Conservation (phyloP, 2,888 invertebrate species). For the Frankliniella fusca region DNA sequence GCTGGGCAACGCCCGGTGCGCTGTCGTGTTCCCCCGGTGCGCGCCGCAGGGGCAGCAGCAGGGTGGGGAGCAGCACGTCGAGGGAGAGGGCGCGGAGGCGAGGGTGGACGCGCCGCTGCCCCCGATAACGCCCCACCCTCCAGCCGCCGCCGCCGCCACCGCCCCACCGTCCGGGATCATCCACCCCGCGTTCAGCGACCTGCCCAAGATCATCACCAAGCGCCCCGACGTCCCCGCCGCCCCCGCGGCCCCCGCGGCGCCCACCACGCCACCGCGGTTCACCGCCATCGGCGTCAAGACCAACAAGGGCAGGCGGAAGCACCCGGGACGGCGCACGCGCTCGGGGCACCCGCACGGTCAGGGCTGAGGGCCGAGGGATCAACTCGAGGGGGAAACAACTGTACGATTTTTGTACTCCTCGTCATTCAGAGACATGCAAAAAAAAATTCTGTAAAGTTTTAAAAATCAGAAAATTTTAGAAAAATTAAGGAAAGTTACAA, state of each 20-base stretch:
- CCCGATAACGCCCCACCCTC: not conserved
- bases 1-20: not conserved
- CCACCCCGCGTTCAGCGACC: constrained; percentile 5
- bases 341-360: too few relatives aligned
- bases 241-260: not conserved
- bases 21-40: not conserved
- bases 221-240: not conserved
- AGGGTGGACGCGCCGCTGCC: not conserved
- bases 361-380: too few relatives aligned
- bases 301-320: not conserved
- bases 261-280: not conserved
- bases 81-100: not conserved
- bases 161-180: not conserved
- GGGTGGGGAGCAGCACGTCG: too few relatives aligned
- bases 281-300: constrained; percentile 24
- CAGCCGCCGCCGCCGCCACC: not conserved
- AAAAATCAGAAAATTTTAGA: too few relatives aligned
- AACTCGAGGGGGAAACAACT: too few relatives aligned
- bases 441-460: too few relatives aligned
- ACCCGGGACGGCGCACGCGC: too few relatives aligned
- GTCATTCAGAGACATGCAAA: too few relatives aligned
- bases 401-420: too few relatives aligned
- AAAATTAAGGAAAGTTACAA: too few relatives aligned
- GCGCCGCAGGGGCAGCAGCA: not conserved
- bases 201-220: constrained; percentile 1